phyloP scores from a whole-genome alignment of 2,797 vertebrate species.

The Cirrhinus molitorella region DNA sequence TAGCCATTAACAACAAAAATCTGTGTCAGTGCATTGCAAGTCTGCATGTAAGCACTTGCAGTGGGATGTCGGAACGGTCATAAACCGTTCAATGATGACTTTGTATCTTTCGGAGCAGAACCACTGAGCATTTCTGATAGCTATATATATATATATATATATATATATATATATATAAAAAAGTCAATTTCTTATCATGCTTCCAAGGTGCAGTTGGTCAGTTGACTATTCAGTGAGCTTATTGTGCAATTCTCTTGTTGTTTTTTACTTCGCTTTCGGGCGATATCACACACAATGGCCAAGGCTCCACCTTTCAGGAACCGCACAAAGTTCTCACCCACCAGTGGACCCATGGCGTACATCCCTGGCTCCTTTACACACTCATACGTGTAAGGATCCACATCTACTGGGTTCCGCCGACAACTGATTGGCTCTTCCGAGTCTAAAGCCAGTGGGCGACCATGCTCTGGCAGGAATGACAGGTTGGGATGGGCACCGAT shows the following conservation, averaged over 20 bases:
- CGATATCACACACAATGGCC: conserved; percentile 76
- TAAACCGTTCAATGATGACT: neutral
- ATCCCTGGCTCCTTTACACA: conserved; percentile 71
- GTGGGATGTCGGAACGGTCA: neutral
- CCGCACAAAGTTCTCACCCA: conserved; percentile 86
- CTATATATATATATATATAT: too few species aligned
- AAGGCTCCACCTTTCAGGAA: conserved; percentile 84
- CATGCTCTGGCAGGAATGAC: conserved; percentile 74
- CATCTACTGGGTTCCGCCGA: conserved; percentile 80
- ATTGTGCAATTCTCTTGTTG: conserved; percentile 7
- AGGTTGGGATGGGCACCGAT: conserved; percentile 83
- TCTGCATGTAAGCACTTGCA: neutral
- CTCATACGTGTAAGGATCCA: conserved; percentile 78
- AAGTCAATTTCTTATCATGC: neutral
- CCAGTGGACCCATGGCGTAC: conserved; percentile 84
- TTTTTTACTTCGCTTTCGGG: conserved; percentile 58
- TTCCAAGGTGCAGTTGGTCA: conserved; percentile 14
- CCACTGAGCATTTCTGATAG: neutral
- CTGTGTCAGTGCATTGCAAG: conserved; percentile 14
- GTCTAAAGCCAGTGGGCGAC: conserved; percentile 66
- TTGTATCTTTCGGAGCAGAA: neutral
- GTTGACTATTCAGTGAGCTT: neutral
- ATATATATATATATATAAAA: too few species aligned
- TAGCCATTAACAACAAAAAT: conserved; percentile 33
- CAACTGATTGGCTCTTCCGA: conserved; percentile 74